Evolutionary conservation across 92 coral and sea anemone genomes (phyloP).

Genomic region (Phenganax stokvisi): DNA sequence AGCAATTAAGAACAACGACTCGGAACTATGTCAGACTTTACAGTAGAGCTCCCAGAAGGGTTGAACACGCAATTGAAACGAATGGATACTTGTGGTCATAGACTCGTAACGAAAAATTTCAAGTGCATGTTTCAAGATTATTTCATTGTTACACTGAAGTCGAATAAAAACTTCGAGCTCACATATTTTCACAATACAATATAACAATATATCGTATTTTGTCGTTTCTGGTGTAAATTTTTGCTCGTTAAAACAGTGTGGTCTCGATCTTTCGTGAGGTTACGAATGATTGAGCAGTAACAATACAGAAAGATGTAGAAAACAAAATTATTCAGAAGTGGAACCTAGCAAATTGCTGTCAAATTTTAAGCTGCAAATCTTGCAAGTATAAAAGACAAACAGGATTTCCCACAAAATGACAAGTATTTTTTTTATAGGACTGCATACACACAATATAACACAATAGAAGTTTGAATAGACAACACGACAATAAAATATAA

Average conservation of each 20-base stretch:
- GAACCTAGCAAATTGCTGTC: background rate
- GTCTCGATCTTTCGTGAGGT: background rate
- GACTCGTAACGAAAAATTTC: background rate
- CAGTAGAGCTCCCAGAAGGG: background rate
- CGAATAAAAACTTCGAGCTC: background rate
- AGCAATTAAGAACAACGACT: constrained; percentile 3
- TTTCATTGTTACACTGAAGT: background rate
- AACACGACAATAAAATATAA: background rate
- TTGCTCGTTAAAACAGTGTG: background rate
- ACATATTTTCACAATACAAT: constrained; percentile 13
- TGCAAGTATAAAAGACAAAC: background rate
- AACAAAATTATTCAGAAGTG: background rate
- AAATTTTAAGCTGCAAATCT: background rate
- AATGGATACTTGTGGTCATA: background rate
- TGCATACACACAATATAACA: constrained; percentile 1
- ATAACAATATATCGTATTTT: background rate
- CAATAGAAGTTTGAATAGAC: constrained; percentile 30
- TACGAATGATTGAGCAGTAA: background rate
- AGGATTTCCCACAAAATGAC: background rate
- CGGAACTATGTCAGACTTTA: background rate
- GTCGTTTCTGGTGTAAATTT: background rate
- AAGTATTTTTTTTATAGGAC: background rate
- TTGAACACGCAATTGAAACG: background rate
- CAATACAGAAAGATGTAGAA: background rate
- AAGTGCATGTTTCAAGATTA: background rate